Percentiles rank a stretch among this genome's conserved stretches.
phyloP scores from a whole-genome alignment of 2,888 invertebrate genomes.

The Gisinianus flammeolus region DNA sequence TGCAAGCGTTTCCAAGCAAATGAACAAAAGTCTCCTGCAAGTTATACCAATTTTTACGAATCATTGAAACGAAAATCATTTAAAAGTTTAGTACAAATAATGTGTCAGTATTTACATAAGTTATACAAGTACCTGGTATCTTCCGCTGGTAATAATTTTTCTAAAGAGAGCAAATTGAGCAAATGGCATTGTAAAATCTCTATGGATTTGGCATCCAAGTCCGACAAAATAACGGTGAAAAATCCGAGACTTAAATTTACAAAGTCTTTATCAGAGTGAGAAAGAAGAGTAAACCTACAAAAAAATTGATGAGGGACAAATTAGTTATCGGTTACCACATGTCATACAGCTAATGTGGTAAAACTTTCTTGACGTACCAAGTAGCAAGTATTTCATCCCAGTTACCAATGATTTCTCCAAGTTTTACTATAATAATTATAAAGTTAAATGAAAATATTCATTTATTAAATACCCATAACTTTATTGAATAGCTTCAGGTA shows the following conservation, averaged over 20 bases:
- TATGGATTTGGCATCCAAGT: slow-evolving; percentile 14
- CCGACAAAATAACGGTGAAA: slow-evolving; percentile 30
- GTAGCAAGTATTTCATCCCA: slow-evolving; percentile 53
- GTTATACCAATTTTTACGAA: not conserved
- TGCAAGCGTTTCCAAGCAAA: slow-evolving; percentile 14
- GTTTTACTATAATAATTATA: slow-evolving; percentile 30
- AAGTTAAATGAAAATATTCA: not conserved
- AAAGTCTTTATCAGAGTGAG: slow-evolving; percentile 47
- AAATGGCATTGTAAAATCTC: slow-evolving; percentile 27
- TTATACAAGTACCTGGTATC: slow-evolving; percentile 18
- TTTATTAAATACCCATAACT: no score
- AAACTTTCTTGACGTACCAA: no score
- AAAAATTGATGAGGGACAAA: no score
- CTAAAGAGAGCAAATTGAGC: slow-evolving; percentile 18
- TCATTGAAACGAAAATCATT: not conserved
- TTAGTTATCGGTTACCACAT: no score
- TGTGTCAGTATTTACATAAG: no score
- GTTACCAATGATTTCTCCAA: slow-evolving; percentile 38
- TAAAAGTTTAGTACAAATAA: no score
- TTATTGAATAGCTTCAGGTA: no score
- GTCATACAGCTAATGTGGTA: no score
- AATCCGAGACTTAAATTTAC: slow-evolving; percentile 42
- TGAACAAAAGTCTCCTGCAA: slow-evolving; percentile 18
- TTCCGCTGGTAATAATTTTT: slow-evolving; percentile 11
- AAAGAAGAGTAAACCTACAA: slow-evolving; percentile 51